These are phyloP conservation scores for Macrophya annulata DNA, from an alignment of 2,888 invertebrate species.

Conservation along the genomic window DNA sequence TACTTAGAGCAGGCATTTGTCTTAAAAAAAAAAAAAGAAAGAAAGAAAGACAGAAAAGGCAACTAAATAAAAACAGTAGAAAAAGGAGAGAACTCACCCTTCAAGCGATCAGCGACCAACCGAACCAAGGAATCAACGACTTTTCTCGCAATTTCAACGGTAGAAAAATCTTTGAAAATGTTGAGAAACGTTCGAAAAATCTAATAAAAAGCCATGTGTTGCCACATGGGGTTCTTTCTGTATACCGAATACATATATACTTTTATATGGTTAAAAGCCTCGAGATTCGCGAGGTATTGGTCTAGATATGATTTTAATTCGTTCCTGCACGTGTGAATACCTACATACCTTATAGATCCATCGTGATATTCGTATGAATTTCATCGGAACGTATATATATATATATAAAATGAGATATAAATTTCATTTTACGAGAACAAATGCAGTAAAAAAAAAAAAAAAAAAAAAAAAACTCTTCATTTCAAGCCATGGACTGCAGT, in stretches of 20 bases:
- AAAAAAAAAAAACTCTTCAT: background rate
- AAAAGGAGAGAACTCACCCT: background rate
- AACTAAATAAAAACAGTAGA: slow-evolving; percentile 26
- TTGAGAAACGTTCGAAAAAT: slow-evolving; percentile 18
- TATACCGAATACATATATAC: background rate
- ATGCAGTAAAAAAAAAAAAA: background rate
- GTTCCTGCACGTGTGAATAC: background rate
- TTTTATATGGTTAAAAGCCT: background rate
- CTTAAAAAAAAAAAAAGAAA: background rate
- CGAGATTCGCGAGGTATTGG: background rate
- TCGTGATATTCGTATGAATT: background rate
- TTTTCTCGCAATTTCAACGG: background rate
- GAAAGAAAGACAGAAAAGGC: background rate
- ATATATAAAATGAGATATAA: background rate
- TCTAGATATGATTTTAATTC: slow-evolving; percentile 26
- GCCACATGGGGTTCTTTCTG: slow-evolving; percentile 7
- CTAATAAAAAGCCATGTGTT: slow-evolving; percentile 42
- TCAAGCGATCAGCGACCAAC: background rate
- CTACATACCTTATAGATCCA: background rate
- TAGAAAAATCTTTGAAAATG: slow-evolving; percentile 8
- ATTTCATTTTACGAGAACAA: background rate
- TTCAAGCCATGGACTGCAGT: background rate
- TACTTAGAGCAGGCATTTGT: slow-evolving; percentile 52
- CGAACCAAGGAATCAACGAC: background rate
- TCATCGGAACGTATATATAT: background rate